A percentile compares a stretch with the other conserved stretches of the same genome.
Evolutionary conservation across 1,140 invertebrate species (phyloP).

Genomic region (Trichonephila clavata): DNA sequence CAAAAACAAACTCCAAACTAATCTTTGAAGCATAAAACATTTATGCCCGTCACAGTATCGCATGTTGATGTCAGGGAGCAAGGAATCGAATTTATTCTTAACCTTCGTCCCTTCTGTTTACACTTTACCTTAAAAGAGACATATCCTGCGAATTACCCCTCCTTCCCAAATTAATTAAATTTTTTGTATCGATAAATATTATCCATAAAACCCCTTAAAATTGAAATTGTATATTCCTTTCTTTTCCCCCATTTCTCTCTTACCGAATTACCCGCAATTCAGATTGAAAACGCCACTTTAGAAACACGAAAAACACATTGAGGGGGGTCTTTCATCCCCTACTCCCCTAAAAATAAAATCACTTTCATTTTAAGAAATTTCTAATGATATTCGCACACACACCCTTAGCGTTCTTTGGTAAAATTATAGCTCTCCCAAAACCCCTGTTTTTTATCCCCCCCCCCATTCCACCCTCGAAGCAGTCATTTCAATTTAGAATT

Average conservation of each 20-base stretch:
- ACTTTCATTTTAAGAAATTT: conserved; percentile 34
- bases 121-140: background rate
- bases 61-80: background rate
- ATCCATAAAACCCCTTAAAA: background rate
- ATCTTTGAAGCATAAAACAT: background rate
- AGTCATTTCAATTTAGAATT: conserved; percentile 75
- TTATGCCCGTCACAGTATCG: background rate
- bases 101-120: background rate
- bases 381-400: background rate
- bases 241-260: no score
- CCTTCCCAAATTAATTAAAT: conserved; percentile 1
- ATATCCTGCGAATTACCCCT: background rate
- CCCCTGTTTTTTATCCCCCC: background rate
- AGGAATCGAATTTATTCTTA: background rate
- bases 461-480: background rate
- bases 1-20: background rate
- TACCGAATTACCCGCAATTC: conserved; percentile 5
- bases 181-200: conserved; percentile 14
- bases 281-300: conserved; percentile 30
- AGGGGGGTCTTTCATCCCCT: background rate
- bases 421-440: conserved; percentile 68
- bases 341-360: conserved; percentile 60
- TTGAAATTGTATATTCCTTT: background rate
- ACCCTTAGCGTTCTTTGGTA: background rate
- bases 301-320: background rate